Percentiles rank a stretch among this genome's conserved stretches.
Evolutionary conservation across 2,113 vertebrate genomes (phyloP).

Genomic region (Xenopus laevis): DNA sequence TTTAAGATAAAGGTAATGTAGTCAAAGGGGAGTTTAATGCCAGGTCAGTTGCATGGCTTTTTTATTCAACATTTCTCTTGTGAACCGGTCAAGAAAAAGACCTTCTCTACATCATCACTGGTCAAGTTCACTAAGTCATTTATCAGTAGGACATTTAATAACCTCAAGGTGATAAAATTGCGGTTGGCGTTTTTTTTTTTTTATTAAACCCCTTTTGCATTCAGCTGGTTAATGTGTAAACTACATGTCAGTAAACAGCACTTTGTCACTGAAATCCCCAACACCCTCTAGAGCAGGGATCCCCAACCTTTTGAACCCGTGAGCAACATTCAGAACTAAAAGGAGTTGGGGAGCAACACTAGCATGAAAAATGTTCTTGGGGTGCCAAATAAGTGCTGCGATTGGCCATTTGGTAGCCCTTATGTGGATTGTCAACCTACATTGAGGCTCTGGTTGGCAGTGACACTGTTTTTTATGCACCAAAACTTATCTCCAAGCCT

Average conservation of each 20-base stretch:
- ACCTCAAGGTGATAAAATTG: constrained; percentile 84
- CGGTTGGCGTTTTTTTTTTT: constrained; percentile 73
- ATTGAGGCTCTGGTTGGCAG: too few species aligned
- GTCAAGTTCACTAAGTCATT: constrained; percentile 71
- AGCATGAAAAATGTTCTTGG: too few species aligned
- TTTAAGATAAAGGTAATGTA: constrained; percentile 53
- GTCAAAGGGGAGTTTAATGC: constrained; percentile 59
- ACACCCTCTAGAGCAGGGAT: too few species aligned
- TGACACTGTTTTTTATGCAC: too few species aligned
- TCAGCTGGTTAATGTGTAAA: constrained; percentile 87
- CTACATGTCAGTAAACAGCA: constrained; percentile 95
- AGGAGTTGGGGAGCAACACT: too few species aligned
- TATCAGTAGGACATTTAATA: constrained; percentile 86
- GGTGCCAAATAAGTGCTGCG: too few species aligned
- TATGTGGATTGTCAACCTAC: too few species aligned
- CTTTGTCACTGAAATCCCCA: constrained; percentile 80
- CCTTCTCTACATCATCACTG: constrained; percentile 71
- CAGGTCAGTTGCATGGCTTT: constrained; percentile 64
- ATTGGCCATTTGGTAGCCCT: too few species aligned
- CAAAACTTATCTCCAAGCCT: too few species aligned
- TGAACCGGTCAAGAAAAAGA: constrained; percentile 5
- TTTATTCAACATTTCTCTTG: constrained; percentile 51
- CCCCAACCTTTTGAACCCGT: too few species aligned
- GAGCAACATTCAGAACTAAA: too few species aligned
- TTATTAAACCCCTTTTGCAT: constrained; percentile 71